Evolutionary conservation across 2,888 invertebrate species (phyloP).

Genomic region (Idaea aversata): DNA sequence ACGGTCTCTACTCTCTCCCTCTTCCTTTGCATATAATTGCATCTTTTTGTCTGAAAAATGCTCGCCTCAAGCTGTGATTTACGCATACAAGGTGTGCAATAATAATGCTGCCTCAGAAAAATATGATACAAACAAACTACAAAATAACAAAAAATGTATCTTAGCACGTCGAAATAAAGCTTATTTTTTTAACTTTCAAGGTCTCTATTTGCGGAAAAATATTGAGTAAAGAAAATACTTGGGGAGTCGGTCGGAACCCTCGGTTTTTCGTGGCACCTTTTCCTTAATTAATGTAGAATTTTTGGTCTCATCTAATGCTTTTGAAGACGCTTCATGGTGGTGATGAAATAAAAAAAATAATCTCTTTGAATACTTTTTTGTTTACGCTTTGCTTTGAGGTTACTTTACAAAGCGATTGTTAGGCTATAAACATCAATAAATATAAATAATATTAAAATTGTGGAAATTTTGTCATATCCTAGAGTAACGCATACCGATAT

Average conservation of each 20-base stretch:
- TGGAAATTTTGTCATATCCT: no score
- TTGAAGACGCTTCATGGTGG: slow-evolving; percentile 56
- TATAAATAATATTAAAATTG: no score
- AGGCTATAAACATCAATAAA: neutral
- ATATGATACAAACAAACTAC: slow-evolving; percentile 59
- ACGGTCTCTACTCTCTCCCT: slow-evolving; percentile 44
- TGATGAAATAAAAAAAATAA: slow-evolving; percentile 47
- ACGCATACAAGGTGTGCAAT: slow-evolving; percentile 80
- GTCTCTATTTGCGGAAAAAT: slow-evolving; percentile 63
- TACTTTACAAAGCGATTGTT: neutral
- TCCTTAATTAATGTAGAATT: slow-evolving; percentile 79
- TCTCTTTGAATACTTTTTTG: slow-evolving; percentile 15
- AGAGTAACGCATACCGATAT: no score
- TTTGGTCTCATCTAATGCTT: slow-evolving; percentile 69
- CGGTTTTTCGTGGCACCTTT: slow-evolving; percentile 72
- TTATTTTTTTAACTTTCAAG: slow-evolving; percentile 40
- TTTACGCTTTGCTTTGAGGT: neutral
- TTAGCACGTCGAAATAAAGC: slow-evolving; percentile 42
- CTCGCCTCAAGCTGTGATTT: slow-evolving; percentile 76
- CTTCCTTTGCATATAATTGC: slow-evolving; percentile 76
- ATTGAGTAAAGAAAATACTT: slow-evolving; percentile 71
- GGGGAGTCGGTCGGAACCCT: slow-evolving; percentile 65
- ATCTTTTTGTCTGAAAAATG: slow-evolving; percentile 76
- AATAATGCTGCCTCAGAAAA: slow-evolving; percentile 74
- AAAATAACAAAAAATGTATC: slow-evolving; percentile 37